Evolutionary conservation across 2,113 vertebrate genomes (phyloP), one percentile per base, ranked within the genome.

Genomic region (Rhadina sibilatrix): DNA sequence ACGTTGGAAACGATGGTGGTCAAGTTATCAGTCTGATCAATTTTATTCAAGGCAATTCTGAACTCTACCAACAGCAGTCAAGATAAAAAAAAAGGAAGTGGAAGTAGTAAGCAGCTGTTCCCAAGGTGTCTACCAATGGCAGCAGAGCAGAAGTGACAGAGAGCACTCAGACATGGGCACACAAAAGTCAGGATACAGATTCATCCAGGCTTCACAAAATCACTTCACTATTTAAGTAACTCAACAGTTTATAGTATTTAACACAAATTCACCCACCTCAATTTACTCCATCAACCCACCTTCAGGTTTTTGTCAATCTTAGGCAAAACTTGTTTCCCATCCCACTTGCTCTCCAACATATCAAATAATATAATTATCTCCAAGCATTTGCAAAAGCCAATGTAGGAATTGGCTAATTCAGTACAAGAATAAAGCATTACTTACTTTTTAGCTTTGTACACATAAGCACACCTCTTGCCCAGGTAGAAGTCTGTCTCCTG

Each of bases 361-460:
- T 4, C 4, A 37, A 20, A 12, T 15, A 18, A 12, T 19, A 54
- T 10, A 8, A 46, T 11, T 3, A 50, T 30, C 10, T 44, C 37
- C 15, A 15, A 52, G 10, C 23, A 49, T 11, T 49, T 65, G 4
- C 37, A 66, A 63, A 90, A 74, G 31, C 17, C 9, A 10, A 27
- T 15, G 53, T 0, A 50, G 2, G 5, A 56, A 5, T 3, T 82
- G 12, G 25, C 5, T 20, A 33, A 65, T 53, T 84, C 27, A 65
- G 6, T 3, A 3, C 9, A 37, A 59, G 5, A 81, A 38, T 6
- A 56, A 40, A 31, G 30, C 27, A 15, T 11, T 1, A 98, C 99
- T 98, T 96, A 99, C 99, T 99, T 99, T 95, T 99, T 99, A 77
- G 99, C 99, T 98, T 99, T 99, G 98, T 99, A 99, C 21, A 99